Base-by-base conservation (phyloP, 2,113 vertebrate genomes). In the Toxotes jaculatrix region DNA sequence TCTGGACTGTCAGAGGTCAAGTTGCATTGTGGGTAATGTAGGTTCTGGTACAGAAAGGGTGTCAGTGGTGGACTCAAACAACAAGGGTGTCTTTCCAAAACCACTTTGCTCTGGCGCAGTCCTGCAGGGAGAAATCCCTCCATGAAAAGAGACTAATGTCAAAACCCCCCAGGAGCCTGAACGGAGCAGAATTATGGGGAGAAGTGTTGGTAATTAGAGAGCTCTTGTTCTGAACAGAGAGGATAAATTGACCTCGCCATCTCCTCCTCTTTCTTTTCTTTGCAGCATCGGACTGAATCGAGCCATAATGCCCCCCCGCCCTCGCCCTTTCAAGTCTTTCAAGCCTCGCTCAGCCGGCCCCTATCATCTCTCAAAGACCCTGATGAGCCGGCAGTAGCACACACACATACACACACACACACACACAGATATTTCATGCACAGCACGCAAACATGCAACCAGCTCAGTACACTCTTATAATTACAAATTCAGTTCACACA, bases 401-500 rank as follows among this genome's bases (percentile, higher is more conserved):
- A 60, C 67, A 47, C 80, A 45, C 34, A 56, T 61, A 43, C 32
- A 64, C 55, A n/a, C 7, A 14, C 74, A 59, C 47, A 65, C 59
- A 62, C 78, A 66, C 4, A 14, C 23, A 62, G 9, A 77, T 77
- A 68, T 61, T 57, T 57, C 5, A 74, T 32, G 64, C 74, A 62
- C 1, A 23, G 59, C 82, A 85, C 56, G 40, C 79, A 69, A 73
- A 59, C 23, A 42, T 67, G 64, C 70, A 85, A 49, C 68, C 47
- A 11, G 74, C 63, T 49, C 71, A 43, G 47, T 60, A 23, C 36
- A 3, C 10, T 62, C 71, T 77, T 61, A 38, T 4, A 79, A 51
- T 77, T 65, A 47, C 5, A 81, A 49, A 86, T 74, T 87, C 75
- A 51, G 65, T 77, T 59, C 71, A 74, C 76, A 57, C 64, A 38